Base-by-base conservation (phyloP, 2,797 vertebrate genomes). In the Muscicapa comitata region DNA sequence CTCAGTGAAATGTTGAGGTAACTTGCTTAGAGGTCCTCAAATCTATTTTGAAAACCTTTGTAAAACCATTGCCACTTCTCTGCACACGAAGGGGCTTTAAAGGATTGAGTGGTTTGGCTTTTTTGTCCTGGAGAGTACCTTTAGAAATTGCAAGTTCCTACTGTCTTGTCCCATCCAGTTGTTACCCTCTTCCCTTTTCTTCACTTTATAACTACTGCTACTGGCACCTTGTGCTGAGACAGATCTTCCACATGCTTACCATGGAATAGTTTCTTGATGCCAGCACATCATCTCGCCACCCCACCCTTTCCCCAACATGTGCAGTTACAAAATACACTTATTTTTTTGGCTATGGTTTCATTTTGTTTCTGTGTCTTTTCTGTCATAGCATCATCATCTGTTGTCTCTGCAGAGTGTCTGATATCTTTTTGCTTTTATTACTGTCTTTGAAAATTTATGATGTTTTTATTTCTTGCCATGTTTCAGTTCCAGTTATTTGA, bases 391-490 rank as follows among this genome's bases (percentile, higher is more conserved):
- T 88, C 31, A 42, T 31, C 53, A 45, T 59, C 26, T 37, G 5
- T 84, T 72, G 15, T 61, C 50, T 65, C 29, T 77, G 21, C n/a
- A 61, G 40, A 21, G 7, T 53, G 17, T 84, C 33, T 68, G 51
- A 54, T 68, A 8, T 13, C 31, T 50, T 87, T 93, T 94, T 89
- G 58, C 28, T 86, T 23, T 87, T 91, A 48, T 70, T 81, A 54
- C 8, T 42, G 11, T 76, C 43, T 66, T 85, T 61, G 54, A 70
- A 90, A 91, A 87, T 62, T n/a, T 67, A 59, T 66, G 17, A 35
- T 58, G 15, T 8, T 87, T 94, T 91, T 62, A 24, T 89, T 91
- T 31, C 31, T 84, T 72, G 66, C 17, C 2, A 8, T 42, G 7
- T 61, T 91, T 81, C 50, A 25, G 35, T 78, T 84, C 29, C 20